A percentile compares a stretch with the other conserved stretches of the same genome.
These are phyloP conservation scores for Scartelaos histophorus DNA, from an alignment of 2,113 vertebrate species.

Conservation along the genomic window DNA sequence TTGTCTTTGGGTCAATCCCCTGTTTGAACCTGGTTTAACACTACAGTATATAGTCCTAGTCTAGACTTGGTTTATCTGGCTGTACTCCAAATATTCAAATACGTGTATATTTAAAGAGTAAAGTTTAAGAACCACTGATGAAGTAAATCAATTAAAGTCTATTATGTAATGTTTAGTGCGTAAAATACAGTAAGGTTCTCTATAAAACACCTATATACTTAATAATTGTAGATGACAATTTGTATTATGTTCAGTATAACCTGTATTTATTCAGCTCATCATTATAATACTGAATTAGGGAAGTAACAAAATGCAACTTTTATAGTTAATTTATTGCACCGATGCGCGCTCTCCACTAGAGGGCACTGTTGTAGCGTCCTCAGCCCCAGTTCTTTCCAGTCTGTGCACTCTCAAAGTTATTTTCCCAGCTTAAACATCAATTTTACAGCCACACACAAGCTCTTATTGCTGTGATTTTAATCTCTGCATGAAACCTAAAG, in stretches of 20 bases:
- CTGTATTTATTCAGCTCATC: neutral
- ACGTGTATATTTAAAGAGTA: too few relatives aligned
- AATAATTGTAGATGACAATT: too few relatives aligned
- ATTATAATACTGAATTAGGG: neutral
- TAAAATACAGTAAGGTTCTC: neutral
- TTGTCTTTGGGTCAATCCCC: too few relatives aligned
- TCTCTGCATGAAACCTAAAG: slow-evolving; percentile 36
- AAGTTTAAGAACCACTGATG: neutral
- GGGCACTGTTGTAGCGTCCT: slow-evolving; percentile 31
- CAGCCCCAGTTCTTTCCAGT: neutral
- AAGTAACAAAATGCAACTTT: neutral
- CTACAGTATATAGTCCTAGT: too few relatives aligned
- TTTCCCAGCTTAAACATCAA: neutral
- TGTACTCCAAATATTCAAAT: too few relatives aligned
- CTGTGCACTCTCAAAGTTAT: neutral
- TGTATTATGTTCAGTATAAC: neutral
- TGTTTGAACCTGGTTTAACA: too few relatives aligned
- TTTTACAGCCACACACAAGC: neutral
- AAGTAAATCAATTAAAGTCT: neutral
- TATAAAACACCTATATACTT: neutral
- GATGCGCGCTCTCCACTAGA: slow-evolving; percentile 43
- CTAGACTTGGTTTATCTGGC: too few relatives aligned
- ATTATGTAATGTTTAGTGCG: neutral
- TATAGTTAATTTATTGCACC: neutral
- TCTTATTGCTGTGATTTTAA: slow-evolving; percentile 33